Evolutionary conservation across 92 coral and sea anemone genomes (phyloP).

Genomic region (Chrysogorgia sp.): DNA sequence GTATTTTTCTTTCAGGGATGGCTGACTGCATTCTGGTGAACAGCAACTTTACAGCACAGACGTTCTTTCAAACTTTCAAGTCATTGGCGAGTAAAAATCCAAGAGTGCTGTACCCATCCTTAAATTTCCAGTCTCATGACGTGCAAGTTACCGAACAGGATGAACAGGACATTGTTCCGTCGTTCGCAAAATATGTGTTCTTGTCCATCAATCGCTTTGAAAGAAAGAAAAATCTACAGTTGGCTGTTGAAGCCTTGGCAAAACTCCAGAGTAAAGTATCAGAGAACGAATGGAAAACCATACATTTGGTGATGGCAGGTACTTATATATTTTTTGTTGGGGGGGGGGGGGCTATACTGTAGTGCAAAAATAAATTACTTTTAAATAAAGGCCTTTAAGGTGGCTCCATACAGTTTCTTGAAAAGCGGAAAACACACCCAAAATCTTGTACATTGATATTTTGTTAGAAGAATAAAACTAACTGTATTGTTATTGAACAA

Average conservation of each 20-base stretch:
- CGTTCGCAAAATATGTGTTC: constrained; percentile 76
- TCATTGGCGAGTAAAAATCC: constrained; percentile 70
- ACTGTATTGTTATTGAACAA: no score
- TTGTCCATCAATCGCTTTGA: constrained; percentile 95
- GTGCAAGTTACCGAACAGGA: constrained; percentile 54
- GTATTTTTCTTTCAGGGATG: constrained; percentile 67
- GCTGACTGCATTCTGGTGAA: constrained; percentile 89
- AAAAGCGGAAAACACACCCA: no score
- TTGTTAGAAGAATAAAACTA: no score
- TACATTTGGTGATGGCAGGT: constrained; percentile 95
- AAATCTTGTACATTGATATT: no score
- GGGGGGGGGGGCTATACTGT: no score
- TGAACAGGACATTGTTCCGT: constrained; percentile 69
- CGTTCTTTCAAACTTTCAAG: constrained; percentile 78
- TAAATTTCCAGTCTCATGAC: constrained; percentile 84
- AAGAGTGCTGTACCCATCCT: constrained; percentile 83
- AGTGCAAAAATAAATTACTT: no score
- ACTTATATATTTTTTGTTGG: not conserved
- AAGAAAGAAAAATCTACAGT: constrained; percentile 84
- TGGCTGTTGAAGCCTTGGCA: constrained; percentile 84
- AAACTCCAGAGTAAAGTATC: constrained; percentile 70
- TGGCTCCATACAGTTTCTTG: no score
- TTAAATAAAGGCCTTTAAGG: no score
- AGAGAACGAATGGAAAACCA: constrained; percentile 71
- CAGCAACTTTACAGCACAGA: constrained; percentile 93